These are phyloP conservation scores for Periophthalmus modestus DNA, from an alignment of 2,113 vertebrate genomes.

Conservation along the genomic window DNA sequence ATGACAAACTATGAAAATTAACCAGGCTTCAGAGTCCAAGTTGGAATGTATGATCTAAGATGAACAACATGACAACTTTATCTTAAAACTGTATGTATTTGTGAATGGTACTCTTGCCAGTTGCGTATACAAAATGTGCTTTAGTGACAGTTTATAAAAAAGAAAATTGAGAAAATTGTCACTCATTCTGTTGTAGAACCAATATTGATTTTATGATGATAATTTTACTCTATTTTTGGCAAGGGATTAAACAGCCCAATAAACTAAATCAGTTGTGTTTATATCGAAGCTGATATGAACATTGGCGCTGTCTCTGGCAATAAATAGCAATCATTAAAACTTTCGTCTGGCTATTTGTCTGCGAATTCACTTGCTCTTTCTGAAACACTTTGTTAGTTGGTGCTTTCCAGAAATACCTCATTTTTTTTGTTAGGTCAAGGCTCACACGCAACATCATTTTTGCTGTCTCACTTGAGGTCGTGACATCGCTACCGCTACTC, in stretches of 20 bases:
- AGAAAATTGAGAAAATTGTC: background rate
- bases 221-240: conserved; percentile 8
- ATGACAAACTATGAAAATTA: background rate
- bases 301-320: conserved; percentile 5
- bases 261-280: conserved; percentile 23
- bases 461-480: conserved; percentile 54
- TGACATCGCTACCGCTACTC: conserved; percentile 27
- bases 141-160: background rate
- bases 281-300: conserved; percentile 21
- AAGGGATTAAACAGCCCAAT: conserved; percentile 28
- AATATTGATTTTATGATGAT: background rate
- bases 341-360: conserved; percentile 8
- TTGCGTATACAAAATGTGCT: background rate
- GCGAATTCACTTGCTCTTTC: conserved; percentile 18
- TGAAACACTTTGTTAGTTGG: conserved; percentile 19
- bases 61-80: too few species aligned
- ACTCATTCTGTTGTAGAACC: background rate
- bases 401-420: conserved; percentile 47
- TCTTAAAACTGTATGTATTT: too few species aligned
- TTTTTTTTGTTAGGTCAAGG: conserved; percentile 24
- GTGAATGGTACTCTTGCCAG: too few species aligned
- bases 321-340: conserved; percentile 12
- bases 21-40: too few species aligned
- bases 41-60: too few species aligned
- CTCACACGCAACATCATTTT: conserved; percentile 40